Base-by-base conservation (phyloP, 2,888 invertebrate genomes). In the Acanthacorydalis orientalis region DNA sequence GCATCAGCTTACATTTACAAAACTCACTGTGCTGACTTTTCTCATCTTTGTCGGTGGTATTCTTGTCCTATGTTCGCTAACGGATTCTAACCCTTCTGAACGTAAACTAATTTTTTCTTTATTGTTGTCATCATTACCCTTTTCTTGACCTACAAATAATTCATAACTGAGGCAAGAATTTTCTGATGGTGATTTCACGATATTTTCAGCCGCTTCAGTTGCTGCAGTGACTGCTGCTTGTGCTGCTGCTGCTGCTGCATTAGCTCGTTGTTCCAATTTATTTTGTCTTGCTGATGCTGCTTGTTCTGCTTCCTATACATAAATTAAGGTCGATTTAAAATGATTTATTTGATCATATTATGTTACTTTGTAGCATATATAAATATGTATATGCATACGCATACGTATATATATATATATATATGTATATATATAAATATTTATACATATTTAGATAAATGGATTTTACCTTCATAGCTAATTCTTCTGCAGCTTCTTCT, bases 401-500 rank as follows among this genome's bases (percentile, higher is more conserved):
- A 23, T 23, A 23, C 2, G 2, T 23, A 4, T 23, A 23, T 23
- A 23, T 23, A 23, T 23, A 23, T n/a, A 23, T 23, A 23, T 23
- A 23, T 23, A 23, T 6, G n/a, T 23, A 23, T 23, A 23, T 23
- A 23, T 23, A 23, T 6, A 6, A 23, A 6, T 23, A 23, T 23
- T 4, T 35, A 37, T 23, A 47, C 23, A 11, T 35, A 35, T 34
- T 34, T 8, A 34, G n/a, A 49, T 38, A n/a, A n/a, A 40, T 40
- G 40, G 35, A 39, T 55, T 68, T 70, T 70, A 88, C 88, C 74
- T 84, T 79, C 59, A 90, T 80, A 49, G 90, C 90, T 70, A 91
- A 90, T 65, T 92, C 92, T 68, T 95, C 93, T 41, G 90, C 92
- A 53, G 87, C 87, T 67, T 91, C 92, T 64, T 93, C 92, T 68